Evolutionary conservation across 1,140 invertebrate genomes (phyloP).

Genomic region (Nasonia longicornis): DNA sequence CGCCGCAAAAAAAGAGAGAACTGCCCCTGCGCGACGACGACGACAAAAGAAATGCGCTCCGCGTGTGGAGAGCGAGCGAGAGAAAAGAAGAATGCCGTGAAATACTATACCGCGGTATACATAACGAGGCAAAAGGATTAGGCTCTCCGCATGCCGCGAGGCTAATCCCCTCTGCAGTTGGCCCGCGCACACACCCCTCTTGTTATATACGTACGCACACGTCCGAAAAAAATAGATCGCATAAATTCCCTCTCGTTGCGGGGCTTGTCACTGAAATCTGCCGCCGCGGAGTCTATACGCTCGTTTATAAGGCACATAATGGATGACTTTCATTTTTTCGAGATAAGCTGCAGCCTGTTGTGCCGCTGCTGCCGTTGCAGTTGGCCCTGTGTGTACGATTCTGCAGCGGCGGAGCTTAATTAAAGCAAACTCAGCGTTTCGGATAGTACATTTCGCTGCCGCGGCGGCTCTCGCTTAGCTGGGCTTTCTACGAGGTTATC

Average conservation of each 20-base stretch:
- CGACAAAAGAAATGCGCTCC: conserved; percentile 47
- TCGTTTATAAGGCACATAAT: neutral
- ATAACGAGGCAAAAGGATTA: conserved; percentile 57
- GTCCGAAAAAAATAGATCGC: conserved; percentile 15
- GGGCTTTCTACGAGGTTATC: neutral
- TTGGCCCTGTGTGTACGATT: no score
- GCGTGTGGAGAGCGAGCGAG: conserved; percentile 44
- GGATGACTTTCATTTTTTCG: conserved; percentile 26
- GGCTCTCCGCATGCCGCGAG: conserved; percentile 49
- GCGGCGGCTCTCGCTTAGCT: neutral
- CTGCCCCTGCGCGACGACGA: conserved; percentile 15
- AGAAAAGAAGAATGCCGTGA: conserved; percentile 54
- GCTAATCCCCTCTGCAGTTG: conserved; percentile 47
- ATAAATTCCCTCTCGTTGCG: neutral
- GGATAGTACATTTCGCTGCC: neutral
- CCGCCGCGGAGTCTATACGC: neutral
- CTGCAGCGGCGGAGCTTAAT: conserved; percentile 3
- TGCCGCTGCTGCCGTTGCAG: neutral
- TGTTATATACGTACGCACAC: neutral
- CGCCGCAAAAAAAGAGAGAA: conserved; percentile 1
- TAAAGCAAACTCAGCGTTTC: conserved; percentile 11
- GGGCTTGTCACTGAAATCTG: conserved; percentile 8
- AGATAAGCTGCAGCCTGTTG: neutral
- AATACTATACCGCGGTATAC: conserved; percentile 55
- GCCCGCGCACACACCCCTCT: neutral